Conservation (phyloP, 2,113 vertebrate species). For the Puffinus mauretanicus region DNA sequence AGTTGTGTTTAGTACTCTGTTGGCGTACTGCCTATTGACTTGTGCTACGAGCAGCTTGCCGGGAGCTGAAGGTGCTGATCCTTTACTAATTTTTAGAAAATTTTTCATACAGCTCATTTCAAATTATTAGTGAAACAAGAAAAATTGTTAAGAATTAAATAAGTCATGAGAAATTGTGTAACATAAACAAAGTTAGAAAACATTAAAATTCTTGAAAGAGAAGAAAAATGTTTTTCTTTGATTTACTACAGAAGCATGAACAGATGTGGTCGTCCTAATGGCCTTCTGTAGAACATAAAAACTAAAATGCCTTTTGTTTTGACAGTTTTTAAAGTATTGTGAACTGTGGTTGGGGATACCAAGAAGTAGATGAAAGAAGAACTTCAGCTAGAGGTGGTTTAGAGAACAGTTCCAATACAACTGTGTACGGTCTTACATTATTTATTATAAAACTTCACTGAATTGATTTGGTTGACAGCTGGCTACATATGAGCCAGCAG, state of each 20-base stretch:
- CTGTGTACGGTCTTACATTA: not conserved
- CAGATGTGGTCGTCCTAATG: slow-evolving; percentile 48
- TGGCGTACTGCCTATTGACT: not conserved
- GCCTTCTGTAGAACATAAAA: slow-evolving; percentile 60
- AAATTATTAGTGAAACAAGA: not conserved
- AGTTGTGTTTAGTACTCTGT: not conserved
- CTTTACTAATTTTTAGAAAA: not conserved
- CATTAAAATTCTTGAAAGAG: slow-evolving; percentile 6
- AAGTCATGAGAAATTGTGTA: not conserved
- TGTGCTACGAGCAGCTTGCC: not conserved
- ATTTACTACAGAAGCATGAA: slow-evolving; percentile 11
- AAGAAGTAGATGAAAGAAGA: not conserved
- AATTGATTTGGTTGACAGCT: not conserved
- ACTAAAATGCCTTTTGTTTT: slow-evolving; percentile 17
- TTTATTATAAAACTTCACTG: not conserved
- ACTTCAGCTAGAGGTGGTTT: not conserved
- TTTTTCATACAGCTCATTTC: not conserved
- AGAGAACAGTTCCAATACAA: not conserved
- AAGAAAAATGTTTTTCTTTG: slow-evolving; percentile 22
- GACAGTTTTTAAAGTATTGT: slow-evolving; percentile 16
- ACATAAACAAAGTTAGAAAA: not conserved
- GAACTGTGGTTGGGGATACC: not conserved
- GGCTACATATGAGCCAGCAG: not conserved
- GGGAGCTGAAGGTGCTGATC: not conserved
- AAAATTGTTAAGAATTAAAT: not conserved